These are phyloP conservation scores for Drosophila dives DNA, from an alignment of 2,888 invertebrate genomes.

Conservation along the genomic window DNA sequence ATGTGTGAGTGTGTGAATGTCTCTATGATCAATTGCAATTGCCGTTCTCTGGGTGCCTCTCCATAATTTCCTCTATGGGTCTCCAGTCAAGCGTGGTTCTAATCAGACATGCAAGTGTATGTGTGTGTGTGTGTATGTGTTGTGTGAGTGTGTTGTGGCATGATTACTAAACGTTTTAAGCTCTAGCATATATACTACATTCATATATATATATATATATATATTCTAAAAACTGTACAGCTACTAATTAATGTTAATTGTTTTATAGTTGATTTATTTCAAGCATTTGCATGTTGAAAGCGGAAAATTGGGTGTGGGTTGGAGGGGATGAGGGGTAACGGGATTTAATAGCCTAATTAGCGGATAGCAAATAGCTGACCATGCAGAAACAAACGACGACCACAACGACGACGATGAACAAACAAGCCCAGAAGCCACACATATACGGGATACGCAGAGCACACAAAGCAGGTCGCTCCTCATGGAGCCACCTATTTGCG, in stretches of 20 bases:
- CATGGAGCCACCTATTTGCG: slow-evolving; percentile 49
- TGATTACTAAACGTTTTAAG: slow-evolving; percentile 68
- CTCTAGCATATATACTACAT: slow-evolving; percentile 65
- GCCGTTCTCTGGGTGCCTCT: slow-evolving; percentile 19
- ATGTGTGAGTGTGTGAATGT: slow-evolving; percentile 26
- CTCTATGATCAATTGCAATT: slow-evolving; percentile 19
- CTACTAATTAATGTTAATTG: slow-evolving; percentile 76
- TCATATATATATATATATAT: slow-evolving; percentile 53
- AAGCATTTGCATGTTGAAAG: slow-evolving; percentile 46
- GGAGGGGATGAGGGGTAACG: slow-evolving; percentile 6
- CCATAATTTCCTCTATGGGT: slow-evolving; percentile 24
- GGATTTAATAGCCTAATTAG: slow-evolving; percentile 63
- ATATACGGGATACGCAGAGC: slow-evolving; percentile 50
- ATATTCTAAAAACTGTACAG: slow-evolving; percentile 75
- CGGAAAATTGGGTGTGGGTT: slow-evolving; percentile 8
- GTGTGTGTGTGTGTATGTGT: slow-evolving; percentile 18
- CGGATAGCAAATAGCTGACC: slow-evolving; percentile 39
- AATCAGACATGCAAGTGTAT: slow-evolving; percentile 22
- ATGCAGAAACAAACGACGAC: slow-evolving; percentile 45
- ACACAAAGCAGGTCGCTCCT: slow-evolving; percentile 10
- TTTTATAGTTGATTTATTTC: slow-evolving; percentile 65
- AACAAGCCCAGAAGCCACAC: slow-evolving; percentile 23
- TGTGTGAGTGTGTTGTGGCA: slow-evolving; percentile 29
- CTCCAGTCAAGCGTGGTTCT: slow-evolving; percentile 57
- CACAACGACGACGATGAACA: slow-evolving; percentile 29